A percentile compares a stretch with the other conserved stretches of the same genome.
These are phyloP conservation scores for Leucopsar rothschildi DNA, from an alignment of 2,113 vertebrate species.

Conservation along the genomic window DNA sequence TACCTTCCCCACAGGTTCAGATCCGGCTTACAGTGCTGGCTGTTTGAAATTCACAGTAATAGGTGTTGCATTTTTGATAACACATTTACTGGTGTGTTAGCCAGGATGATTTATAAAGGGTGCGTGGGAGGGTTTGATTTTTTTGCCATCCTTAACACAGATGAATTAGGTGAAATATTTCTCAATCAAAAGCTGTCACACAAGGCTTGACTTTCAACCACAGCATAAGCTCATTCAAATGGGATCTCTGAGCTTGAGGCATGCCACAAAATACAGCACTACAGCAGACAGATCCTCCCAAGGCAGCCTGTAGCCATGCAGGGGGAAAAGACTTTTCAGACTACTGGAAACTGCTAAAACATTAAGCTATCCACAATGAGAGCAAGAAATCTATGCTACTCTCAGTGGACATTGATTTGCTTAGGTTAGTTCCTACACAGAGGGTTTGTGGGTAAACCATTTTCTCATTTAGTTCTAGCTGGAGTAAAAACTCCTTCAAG, in stretches of 20 bases:
- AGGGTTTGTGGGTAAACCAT: not conserved
- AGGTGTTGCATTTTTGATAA: constrained; percentile 52
- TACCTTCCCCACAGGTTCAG: constrained; percentile 35
- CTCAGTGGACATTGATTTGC: not conserved
- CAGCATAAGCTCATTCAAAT: not conserved
- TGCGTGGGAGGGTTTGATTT: not conserved
- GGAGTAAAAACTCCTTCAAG: not conserved
- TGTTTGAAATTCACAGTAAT: constrained; percentile 55
- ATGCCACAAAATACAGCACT: not conserved
- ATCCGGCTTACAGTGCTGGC: constrained; percentile 15
- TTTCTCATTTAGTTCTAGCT: not conserved
- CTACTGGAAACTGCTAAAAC: not conserved
- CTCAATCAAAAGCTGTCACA: constrained; percentile 18
- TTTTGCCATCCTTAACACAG: constrained; percentile 54
- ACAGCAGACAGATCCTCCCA: not conserved
- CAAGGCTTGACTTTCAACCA: constrained; percentile 1
- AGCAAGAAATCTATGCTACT: not conserved
- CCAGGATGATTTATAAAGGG: constrained; percentile 45
- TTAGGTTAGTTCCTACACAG: not conserved
- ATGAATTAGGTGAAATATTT: constrained; percentile 60
- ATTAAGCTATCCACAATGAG: not conserved
- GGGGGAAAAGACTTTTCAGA: not conserved
- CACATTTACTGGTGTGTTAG: constrained; percentile 39
- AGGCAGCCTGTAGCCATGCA: not conserved
- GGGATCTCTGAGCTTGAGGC: not conserved